Conservation (phyloP, 2,113 vertebrate genomes). For the Hippocampus abdominalis region DNA sequence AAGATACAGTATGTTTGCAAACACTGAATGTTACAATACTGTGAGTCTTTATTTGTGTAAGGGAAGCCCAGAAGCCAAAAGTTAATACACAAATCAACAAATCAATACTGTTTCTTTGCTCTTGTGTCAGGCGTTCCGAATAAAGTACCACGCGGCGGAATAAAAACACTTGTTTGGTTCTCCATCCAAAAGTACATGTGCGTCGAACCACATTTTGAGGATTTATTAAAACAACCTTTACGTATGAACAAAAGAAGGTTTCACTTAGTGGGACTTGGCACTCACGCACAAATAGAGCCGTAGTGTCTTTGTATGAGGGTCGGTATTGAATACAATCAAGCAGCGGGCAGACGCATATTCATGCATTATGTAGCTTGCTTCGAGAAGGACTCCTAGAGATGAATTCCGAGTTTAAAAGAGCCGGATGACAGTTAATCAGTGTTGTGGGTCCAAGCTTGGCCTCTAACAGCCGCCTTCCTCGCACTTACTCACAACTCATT, state of each 20-base stretch:
- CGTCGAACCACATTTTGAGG: neutral
- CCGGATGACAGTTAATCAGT: conserved; percentile 52
- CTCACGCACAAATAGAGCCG: conserved; percentile 29
- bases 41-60: neutral
- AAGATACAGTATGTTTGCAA: too few relatives aligned
- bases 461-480: conserved; percentile 23
- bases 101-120: neutral
- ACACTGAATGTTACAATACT: neutral
- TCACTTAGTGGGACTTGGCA: neutral
- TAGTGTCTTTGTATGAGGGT: conserved; percentile 1
- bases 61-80: neutral
- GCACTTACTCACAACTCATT: conserved; percentile 28
- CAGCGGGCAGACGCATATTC: conserved; percentile 10
- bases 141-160: neutral
- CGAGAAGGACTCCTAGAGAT: conserved; percentile 22
- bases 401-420: conserved; percentile 30
- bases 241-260: neutral
- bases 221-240: neutral
- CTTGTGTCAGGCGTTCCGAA: neutral
- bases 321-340: neutral
- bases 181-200: conserved; percentile 12
- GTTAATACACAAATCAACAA: neutral
- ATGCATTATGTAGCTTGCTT: conserved; percentile 23
- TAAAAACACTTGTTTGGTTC: conserved; percentile 9
- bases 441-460: conserved; percentile 34